phyloP scores from a whole-genome alignment of 1,140 invertebrate species.

The Trichogramma pretiosum region DNA sequence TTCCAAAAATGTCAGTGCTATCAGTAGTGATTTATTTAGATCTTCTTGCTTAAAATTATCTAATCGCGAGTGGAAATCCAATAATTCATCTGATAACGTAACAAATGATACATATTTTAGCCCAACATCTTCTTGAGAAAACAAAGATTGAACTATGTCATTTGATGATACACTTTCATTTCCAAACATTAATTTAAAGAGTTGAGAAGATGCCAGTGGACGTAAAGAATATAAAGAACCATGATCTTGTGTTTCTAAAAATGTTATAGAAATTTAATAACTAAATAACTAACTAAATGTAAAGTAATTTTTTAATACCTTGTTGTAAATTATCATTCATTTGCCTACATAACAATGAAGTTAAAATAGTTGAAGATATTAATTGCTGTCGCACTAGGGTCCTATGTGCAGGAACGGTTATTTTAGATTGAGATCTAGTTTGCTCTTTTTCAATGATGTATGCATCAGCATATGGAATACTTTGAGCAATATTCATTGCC shows the following conservation, averaged over 20 bases:
- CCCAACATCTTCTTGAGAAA: neutral
- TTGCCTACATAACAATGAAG: neutral
- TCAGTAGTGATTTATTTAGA: neutral
- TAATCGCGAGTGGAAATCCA: neutral
- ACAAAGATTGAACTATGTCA: neutral
- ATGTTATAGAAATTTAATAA: neutral
- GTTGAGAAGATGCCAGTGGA: neutral
- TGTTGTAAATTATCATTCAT: neutral
- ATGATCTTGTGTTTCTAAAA: neutral
- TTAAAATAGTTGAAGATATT: neutral
- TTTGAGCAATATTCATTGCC: neutral
- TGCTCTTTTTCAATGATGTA: conserved; percentile 12
- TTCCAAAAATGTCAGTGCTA: conserved; percentile 11
- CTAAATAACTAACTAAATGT: neutral
- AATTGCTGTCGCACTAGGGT: neutral
- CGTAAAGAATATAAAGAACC: neutral
- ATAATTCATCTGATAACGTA: neutral
- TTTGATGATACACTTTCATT: conserved; percentile 5
- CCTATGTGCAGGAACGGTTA: neutral
- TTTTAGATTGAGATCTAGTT: neutral
- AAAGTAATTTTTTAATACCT: neutral
- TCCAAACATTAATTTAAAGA: conserved; percentile 4
- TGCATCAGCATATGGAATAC: conserved; percentile 5
- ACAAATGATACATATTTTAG: conserved; percentile 2
- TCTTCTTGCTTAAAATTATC: conserved; percentile 6